Evolutionary conservation across 2,113 vertebrate species (phyloP), one percentile per base, ranked within the genome.

Genomic region (Aplodontia rufa): DNA sequence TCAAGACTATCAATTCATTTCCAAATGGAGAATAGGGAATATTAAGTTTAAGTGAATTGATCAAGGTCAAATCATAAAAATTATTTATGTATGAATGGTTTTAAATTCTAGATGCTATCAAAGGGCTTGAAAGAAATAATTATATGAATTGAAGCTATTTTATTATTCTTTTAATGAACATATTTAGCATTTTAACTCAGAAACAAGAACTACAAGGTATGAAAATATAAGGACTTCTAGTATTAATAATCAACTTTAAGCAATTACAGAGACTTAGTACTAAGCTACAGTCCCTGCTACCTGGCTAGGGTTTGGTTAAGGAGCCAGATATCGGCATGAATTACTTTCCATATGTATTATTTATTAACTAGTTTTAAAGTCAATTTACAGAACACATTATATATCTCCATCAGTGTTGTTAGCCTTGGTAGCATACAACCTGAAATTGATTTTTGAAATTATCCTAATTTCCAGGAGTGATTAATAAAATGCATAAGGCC

Each of bases 1-100:
- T 90, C 35, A 85, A 93, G 35, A 71, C 66, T 92, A 64, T 37
- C 51, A 49, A 71, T 97, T 91, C 37, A 92, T 95, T 96, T 93
- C 30, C 40, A 94, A 93, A 82, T 95, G 49, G 26, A 90, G 68
- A 78, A 92, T 60, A 93, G 45, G 40, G 2, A 45, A 95, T 10
- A 68, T 32, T 66, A 85, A 37, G 9, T 90, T 87, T 95, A 95
- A 92, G 30, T 69, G 66, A 97, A 88, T 71, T 94, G 66, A 92
- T 66, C 79, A 75, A 96, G 62, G 37, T 88, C 53, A 40, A 79
- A 80, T 83, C 26, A 64, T 90, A 96, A 87, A 55, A 69, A 81
- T 74, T 88, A 90, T 74, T 94, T 89, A 95, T 76, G 40, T 58
- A 37, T 75, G 19, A 22, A 47, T 91, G 26, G n/a, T 94, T 88